Percentiles rank a stretch among this genome's conserved stretches.
Evolutionary conservation across 2,113 vertebrate species (phyloP).

Genomic region (Electrona antarctica): DNA sequence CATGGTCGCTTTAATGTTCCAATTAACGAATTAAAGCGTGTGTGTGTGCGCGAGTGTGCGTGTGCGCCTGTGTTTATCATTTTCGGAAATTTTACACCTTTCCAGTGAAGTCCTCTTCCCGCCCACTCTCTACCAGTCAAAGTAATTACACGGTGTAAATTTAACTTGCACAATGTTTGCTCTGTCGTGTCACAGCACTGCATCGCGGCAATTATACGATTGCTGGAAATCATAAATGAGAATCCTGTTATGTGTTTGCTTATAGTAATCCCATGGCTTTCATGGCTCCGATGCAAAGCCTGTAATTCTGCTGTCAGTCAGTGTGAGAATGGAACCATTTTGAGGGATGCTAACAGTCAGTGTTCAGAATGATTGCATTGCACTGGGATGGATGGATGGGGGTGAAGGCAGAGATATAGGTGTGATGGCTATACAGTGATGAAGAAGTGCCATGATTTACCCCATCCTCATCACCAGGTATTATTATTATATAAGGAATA

Average conservation of each 20-base stretch:
- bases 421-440: neutral
- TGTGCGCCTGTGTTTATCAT: constrained; percentile 7
- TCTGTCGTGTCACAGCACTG: constrained; percentile 10
- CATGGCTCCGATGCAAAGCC: neutral
- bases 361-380: too few relatives aligned
- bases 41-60: neutral
- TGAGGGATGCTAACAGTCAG: too few relatives aligned
- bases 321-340: too few relatives aligned
- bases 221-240: constrained; percentile 8
- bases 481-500: too few relatives aligned
- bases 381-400: too few relatives aligned
- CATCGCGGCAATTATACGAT: constrained; percentile 18
- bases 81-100: constrained; percentile 28
- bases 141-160: constrained; percentile 31
- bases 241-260: neutral
- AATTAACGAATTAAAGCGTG: neutral
- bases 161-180: constrained; percentile 11
- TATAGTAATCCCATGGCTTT: neutral
- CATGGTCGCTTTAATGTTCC: neutral
- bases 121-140: constrained; percentile 12
- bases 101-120: constrained; percentile 25
- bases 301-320: too few relatives aligned
- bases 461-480: too few relatives aligned
- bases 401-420: neutral
- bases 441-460: too few relatives aligned